A percentile compares a stretch with the other conserved stretches of the same genome.
Conservation (phyloP, 2,797 vertebrate species). For the Tiaroga cobitis region DNA sequence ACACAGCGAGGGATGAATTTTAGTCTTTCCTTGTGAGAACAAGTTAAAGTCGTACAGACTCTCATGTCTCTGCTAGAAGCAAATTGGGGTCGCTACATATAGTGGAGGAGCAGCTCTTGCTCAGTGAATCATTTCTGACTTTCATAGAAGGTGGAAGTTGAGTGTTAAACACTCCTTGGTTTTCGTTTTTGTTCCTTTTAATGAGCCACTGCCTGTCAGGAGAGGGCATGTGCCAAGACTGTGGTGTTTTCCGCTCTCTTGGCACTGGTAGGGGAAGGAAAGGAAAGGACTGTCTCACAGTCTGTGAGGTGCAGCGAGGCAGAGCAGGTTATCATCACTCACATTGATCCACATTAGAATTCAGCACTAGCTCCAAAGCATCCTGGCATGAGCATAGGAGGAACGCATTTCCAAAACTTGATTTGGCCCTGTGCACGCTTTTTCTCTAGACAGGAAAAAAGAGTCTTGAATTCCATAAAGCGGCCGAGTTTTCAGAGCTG, state of each 20-base stretch:
- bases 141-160: conserved; percentile 21
- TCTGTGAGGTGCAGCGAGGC: conserved; percentile 44
- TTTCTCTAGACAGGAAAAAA: conserved; percentile 35
- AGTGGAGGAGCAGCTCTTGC: conserved; percentile 19
- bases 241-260: conserved; percentile 40
- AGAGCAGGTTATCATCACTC: conserved; percentile 51
- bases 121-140: conserved; percentile 33
- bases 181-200: conserved; percentile 33
- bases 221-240: conserved; percentile 41
- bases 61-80: conserved; percentile 3
- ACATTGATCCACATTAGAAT: conserved; percentile 55
- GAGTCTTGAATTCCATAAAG: conserved; percentile 31
- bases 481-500: conserved; percentile 28
- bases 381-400: conserved; percentile 48
- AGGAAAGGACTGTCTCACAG: conserved; percentile 37
- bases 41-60: background rate
- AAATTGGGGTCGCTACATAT: background rate
- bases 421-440: conserved; percentile 43
- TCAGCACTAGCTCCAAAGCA: conserved; percentile 43
- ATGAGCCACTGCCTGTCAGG: conserved; percentile 48
- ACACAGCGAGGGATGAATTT: background rate
- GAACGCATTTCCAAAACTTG: conserved; percentile 44
- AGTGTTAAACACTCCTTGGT: conserved; percentile 52
- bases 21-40: background rate
- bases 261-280: conserved; percentile 26